phyloP scores from a whole-genome alignment of 2,113 vertebrate species.

The Egretta garzetta region DNA sequence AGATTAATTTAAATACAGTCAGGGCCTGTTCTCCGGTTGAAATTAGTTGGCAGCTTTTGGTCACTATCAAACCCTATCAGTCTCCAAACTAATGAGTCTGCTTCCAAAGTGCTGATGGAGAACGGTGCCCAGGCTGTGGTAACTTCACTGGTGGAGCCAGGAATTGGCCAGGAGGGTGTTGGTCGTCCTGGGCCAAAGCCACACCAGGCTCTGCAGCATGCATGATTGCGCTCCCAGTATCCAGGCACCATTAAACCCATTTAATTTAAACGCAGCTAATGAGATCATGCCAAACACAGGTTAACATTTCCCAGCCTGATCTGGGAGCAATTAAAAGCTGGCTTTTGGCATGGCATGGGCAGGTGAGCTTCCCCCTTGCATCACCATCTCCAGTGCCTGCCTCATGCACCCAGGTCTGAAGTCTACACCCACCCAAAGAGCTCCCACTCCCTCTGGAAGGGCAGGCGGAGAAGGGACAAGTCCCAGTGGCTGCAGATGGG shows the following conservation, averaged over 20 bases:
- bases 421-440: accelerated
- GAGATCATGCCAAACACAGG: not conserved
- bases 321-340: not conserved
- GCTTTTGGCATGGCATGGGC: accelerated
- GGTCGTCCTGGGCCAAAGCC: not conserved
- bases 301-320: not conserved
- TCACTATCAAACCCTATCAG: accelerated
- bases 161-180: not conserved
- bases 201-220: accelerated
- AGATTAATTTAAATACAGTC: not conserved
- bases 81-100: not conserved
- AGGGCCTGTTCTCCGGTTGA: not conserved
- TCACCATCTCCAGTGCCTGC: not conserved
- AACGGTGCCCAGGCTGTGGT: not conserved
- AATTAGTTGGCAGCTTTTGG: not conserved
- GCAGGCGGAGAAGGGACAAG: accelerated
- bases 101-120: not conserved
- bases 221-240: not conserved
- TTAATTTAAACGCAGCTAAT: not conserved
- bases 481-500: not conserved
- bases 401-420: not conserved
- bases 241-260: not conserved
- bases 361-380: not conserved
- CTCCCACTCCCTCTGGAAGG: not conserved
- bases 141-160: not conserved